Percentiles rank a stretch among this genome's conserved stretches.
phyloP scores from a whole-genome alignment of 2,113 vertebrate species.

The Mesembrinibis cayennensis region DNA sequence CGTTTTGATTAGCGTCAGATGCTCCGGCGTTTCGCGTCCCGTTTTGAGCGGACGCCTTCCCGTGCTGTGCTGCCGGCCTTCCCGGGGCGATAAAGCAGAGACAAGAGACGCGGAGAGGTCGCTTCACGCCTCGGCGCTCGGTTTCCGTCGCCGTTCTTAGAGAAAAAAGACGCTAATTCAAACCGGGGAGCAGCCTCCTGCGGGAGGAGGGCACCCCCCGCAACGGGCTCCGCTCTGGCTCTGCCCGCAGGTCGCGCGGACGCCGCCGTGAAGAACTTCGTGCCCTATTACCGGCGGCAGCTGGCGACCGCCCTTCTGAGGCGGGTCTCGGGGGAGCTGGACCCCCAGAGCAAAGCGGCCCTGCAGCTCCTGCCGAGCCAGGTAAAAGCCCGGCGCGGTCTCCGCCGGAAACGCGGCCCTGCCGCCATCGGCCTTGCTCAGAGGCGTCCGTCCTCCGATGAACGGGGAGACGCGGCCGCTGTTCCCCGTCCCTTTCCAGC shows the following conservation, averaged over 20 bases:
- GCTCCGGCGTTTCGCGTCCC: neutral
- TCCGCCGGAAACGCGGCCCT: neutral
- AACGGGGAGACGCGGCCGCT: too few species aligned
- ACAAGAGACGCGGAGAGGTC: too few species aligned
- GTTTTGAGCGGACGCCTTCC: neutral
- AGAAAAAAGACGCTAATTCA: too few species aligned
- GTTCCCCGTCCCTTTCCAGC: neutral
- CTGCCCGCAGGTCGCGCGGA: slow-evolving; percentile 8
- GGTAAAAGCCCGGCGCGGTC: neutral
- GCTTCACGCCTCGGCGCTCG: neutral
- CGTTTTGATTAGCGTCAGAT: neutral
- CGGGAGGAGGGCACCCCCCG: too few species aligned
- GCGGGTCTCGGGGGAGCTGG: slow-evolving; percentile 6
- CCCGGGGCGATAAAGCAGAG: neutral
- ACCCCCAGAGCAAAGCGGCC: neutral
- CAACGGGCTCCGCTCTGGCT: neutral
- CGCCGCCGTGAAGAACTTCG: slow-evolving; percentile 1
- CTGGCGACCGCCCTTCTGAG: neutral
- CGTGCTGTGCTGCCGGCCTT: accelerated
- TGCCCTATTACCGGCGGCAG: slow-evolving; percentile 46
- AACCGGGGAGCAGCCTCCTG: neutral
- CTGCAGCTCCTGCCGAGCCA: slow-evolving; percentile 36
- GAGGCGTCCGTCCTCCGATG: too few species aligned
- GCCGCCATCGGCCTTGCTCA: too few species aligned
- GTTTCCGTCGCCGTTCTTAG: neutral